Percentiles rank a stretch among this genome's conserved stretches.
Evolutionary conservation across 2,888 invertebrate genomes (phyloP).

Genomic region (Tetropium fuscum): DNA sequence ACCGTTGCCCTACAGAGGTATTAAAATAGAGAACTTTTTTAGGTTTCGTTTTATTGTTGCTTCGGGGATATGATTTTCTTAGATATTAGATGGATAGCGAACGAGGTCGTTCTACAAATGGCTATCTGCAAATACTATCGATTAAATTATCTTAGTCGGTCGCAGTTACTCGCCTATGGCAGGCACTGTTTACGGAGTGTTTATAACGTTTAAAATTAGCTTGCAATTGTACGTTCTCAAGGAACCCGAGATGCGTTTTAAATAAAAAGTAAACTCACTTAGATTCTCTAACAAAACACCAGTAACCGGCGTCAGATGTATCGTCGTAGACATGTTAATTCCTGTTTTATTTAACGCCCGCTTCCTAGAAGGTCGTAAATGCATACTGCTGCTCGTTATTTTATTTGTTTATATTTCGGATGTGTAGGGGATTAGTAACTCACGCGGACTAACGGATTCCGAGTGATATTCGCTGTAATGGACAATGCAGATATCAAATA

Average conservation of each 20-base stretch:
- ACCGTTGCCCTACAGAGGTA: too few relatives aligned
- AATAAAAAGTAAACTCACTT: conserved; percentile 14
- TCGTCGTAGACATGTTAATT: conserved; percentile 20
- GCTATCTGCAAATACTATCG: background rate
- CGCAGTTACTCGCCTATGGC: background rate
- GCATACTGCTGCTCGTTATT: conserved; percentile 11
- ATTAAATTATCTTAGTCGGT: conserved; percentile 5
- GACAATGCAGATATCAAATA: conserved; percentile 13
- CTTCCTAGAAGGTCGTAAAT: conserved; percentile 23
- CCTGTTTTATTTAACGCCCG: conserved; percentile 16
- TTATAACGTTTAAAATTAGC: conserved; percentile 17
- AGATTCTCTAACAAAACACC: conserved; percentile 19
- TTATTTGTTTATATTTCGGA: conserved; percentile 11
- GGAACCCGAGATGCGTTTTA: conserved; percentile 11
- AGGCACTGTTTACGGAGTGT: conserved; percentile 1
- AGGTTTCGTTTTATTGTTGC: too few relatives aligned
- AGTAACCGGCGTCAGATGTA: conserved; percentile 23
- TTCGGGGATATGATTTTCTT: too few relatives aligned
- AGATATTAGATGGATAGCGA: too few relatives aligned
- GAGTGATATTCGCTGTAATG: conserved; percentile 19
- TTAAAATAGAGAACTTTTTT: too few relatives aligned
- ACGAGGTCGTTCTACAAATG: background rate
- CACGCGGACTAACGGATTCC: conserved; percentile 15
- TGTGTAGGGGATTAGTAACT: conserved; percentile 9
- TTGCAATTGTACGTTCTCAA: conserved; percentile 15